phyloP scores from a whole-genome alignment of 2,888 invertebrate genomes.

The Drosophila peninsularis region DNA sequence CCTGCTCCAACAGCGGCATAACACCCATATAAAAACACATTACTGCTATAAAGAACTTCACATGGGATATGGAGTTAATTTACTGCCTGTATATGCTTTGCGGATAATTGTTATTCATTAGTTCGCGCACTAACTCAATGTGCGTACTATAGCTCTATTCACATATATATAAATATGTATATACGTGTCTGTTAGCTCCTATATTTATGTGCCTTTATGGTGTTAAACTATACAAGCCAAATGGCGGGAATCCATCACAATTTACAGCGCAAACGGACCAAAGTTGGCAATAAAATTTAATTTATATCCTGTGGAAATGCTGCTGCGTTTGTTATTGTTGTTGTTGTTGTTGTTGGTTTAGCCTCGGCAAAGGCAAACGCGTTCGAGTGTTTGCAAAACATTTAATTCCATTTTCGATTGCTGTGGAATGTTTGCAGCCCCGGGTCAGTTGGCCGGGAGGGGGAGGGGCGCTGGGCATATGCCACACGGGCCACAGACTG shows the following conservation, averaged over 20 bases:
- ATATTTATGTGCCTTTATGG: slow-evolving; percentile 33
- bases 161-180: neutral
- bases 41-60: neutral
- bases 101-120: slow-evolving; percentile 43
- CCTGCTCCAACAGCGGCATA: neutral
- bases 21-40: neutral
- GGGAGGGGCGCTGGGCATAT: neutral
- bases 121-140: slow-evolving; percentile 25
- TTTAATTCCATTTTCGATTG: slow-evolving; percentile 70
- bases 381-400: slow-evolving; percentile 63
- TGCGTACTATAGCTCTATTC: slow-evolving; percentile 1
- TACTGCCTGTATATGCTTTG: slow-evolving; percentile 18
- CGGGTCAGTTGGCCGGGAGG: neutral
- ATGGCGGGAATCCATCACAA: slow-evolving; percentile 60
- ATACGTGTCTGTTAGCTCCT: neutral
- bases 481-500: slow-evolving; percentile 47
- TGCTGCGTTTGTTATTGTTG: slow-evolving; percentile 4
- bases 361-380: slow-evolving; percentile 25
- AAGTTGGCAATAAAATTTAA: slow-evolving; percentile 68
- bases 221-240: slow-evolving; percentile 40
- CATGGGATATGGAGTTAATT: slow-evolving; percentile 2
- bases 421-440: slow-evolving; percentile 22
- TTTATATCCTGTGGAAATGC: slow-evolving; percentile 47
- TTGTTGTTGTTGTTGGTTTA: slow-evolving; percentile 3
- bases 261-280: slow-evolving; percentile 51